Base-by-base conservation (phyloP, 2,113 vertebrate species). In the Corydoras sp. region DNA sequence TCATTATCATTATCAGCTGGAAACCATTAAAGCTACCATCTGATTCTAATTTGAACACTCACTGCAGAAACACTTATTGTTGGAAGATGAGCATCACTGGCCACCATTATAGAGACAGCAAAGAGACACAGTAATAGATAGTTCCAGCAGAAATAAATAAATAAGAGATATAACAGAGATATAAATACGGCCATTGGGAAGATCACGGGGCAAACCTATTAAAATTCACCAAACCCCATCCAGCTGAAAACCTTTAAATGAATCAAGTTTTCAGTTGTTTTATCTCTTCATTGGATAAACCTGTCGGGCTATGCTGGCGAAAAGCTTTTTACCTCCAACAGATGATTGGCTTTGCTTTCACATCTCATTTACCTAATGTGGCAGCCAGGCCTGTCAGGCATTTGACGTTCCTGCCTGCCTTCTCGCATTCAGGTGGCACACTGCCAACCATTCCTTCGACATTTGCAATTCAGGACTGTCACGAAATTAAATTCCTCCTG, bases 391-490 rank as follows among this genome's bases (percentile, higher is more conserved):
- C 71, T 71, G 70, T 78, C 67, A 75, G 71, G 75, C 68, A 67
- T 68, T 43, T 31, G 14, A 30, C 18, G 49, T 31, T 74, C 56
- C 14, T 65, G 60, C 58, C 62, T 64, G 62, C 71, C 54, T 60
- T 15, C 63, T 67, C 68, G 63, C 65, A 68, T 61, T 68, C 72
- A 65, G 71, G 59, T 76, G 79, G 71, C 77, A 55, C 15, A 9
- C 76, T 64, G 74, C 77, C 77, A 81, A 77, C 60, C 72, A 76
- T 71, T 81, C 76, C 71, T 74, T 72, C 69, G 54, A 70, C 77
- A 81, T 81, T 78, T 77, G 77, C 73, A 78, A 80, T 79, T 72
- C 67, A 74, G 78, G 80, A 69, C 73, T 71, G 71, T 74, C 76
- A 76, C 14, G 4, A 83, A 81, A 83, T 79, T 79, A 78, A 77